Conservation (phyloP, 2,888 invertebrate genomes). For the Andrena chrysosceles region DNA sequence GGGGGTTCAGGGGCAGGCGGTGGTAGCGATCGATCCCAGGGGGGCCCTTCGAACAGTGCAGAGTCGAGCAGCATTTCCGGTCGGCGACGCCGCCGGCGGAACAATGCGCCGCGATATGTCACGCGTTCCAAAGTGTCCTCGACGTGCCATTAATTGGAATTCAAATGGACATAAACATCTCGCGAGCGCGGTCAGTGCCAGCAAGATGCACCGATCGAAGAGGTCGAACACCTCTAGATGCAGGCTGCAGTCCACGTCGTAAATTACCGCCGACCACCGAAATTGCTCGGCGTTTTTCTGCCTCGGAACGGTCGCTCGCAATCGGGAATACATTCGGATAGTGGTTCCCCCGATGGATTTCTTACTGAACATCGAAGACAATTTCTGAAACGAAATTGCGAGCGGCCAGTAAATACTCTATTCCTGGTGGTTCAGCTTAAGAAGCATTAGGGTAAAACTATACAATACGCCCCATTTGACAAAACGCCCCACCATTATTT, state of each 20-base stretch:
- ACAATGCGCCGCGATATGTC: conserved; percentile 76
- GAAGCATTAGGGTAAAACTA: too few species aligned
- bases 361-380: too few species aligned
- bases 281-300: conserved; percentile 2
- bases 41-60: conserved; percentile 56
- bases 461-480: too few species aligned
- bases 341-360: not conserved
- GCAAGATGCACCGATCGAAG: conserved; percentile 68
- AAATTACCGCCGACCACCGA: conserved; percentile 40
- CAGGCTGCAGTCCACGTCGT: conserved; percentile 28
- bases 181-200: conserved; percentile 58
- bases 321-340: not conserved
- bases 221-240: conserved; percentile 62
- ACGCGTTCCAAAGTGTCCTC: conserved; percentile 76
- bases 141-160: conserved; percentile 79
- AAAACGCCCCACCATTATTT: too few species aligned
- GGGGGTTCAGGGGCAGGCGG: conserved; percentile 4
- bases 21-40: conserved; percentile 53
- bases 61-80: conserved; percentile 67
- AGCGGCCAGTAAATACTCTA: too few species aligned
- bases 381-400: too few species aligned
- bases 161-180: conserved; percentile 76
- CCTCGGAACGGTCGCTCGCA: not conserved
- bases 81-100: conserved; percentile 53
- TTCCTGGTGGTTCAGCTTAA: too few species aligned